A percentile compares a stretch with the other conserved stretches of the same genome.
Evolutionary conservation across 2,888 invertebrate species (phyloP).

Genomic region (Heliconius aoede): DNA sequence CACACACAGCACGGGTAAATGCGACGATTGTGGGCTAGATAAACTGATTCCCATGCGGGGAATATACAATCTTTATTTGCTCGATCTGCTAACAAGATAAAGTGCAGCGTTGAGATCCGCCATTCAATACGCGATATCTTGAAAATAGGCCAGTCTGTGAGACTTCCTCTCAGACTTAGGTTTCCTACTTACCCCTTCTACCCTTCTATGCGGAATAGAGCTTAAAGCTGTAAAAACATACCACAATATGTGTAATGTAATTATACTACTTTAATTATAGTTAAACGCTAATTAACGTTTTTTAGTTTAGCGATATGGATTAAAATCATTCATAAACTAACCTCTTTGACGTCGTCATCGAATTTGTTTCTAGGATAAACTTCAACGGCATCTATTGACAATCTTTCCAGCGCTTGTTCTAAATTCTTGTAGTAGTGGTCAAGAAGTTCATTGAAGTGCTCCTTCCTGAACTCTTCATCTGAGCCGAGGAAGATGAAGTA

Average conservation of each 20-base stretch:
- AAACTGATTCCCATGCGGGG: background rate
- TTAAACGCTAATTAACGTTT: too few relatives aligned
- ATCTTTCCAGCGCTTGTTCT: slow-evolving; percentile 52
- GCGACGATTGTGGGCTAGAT: background rate
- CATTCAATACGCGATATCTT: background rate
- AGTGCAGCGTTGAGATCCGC: background rate
- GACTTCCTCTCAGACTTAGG: too few relatives aligned
- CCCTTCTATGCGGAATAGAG: too few relatives aligned
- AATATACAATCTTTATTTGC: background rate
- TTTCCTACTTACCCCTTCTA: too few relatives aligned
- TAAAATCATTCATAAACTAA: slow-evolving; percentile 35
- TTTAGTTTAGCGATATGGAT: background rate
- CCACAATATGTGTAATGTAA: background rate
- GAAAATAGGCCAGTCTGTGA: too few relatives aligned
- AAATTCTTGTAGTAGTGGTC: slow-evolving; percentile 57
- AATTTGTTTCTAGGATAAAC: slow-evolving; percentile 61
- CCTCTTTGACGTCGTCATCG: slow-evolving; percentile 61
- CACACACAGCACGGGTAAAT: too few relatives aligned
- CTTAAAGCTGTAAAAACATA: too few relatives aligned
- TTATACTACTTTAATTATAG: too few relatives aligned
- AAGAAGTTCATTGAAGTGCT: slow-evolving; percentile 51
- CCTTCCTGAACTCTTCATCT: slow-evolving; percentile 61
- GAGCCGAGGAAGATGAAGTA: slow-evolving; percentile 68
- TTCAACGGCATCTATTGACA: slow-evolving; percentile 55
- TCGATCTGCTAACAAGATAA: background rate